A percentile compares a stretch with the other conserved stretches of the same genome.
These are phyloP conservation scores for Aphaenogaster rudis DNA, from an alignment of 1,140 invertebrate species.

Conservation along the genomic window DNA sequence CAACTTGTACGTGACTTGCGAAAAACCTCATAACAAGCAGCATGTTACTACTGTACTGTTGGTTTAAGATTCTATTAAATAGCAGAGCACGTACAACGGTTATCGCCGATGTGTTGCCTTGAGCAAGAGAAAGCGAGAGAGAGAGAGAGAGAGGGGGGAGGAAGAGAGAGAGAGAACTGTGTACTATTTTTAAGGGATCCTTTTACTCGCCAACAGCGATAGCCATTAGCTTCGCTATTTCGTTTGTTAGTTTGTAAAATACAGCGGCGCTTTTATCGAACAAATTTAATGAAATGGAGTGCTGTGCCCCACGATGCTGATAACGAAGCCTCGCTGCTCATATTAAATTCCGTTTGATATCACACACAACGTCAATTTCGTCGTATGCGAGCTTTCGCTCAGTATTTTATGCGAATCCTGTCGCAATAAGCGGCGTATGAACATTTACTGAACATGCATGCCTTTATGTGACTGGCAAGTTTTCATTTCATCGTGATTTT, in stretches of 20 bases:
- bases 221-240: slow-evolving; percentile 70
- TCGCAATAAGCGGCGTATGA: slow-evolving; percentile 64
- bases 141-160: neutral
- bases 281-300: slow-evolving; percentile 73
- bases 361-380: slow-evolving; percentile 60
- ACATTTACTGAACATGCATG: slow-evolving; percentile 30
- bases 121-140: neutral
- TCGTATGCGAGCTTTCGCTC: slow-evolving; percentile 48
- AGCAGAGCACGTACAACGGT: slow-evolving; percentile 71
- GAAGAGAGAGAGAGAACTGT: neutral
- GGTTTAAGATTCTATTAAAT: slow-evolving; percentile 70
- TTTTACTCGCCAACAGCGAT: slow-evolving; percentile 40
- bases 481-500: slow-evolving; percentile 45
- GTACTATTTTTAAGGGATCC: slow-evolving; percentile 49
- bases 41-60: slow-evolving; percentile 29
- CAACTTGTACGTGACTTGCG: slow-evolving; percentile 28
- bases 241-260: slow-evolving; percentile 63
- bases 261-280: slow-evolving; percentile 63
- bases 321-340: slow-evolving; percentile 60
- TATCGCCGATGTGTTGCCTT: slow-evolving; percentile 71
- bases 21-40: slow-evolving; percentile 41
- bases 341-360: slow-evolving; percentile 71
- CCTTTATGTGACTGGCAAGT: slow-evolving; percentile 35
- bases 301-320: slow-evolving; percentile 37
- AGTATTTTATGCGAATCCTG: slow-evolving; percentile 64